Base-by-base conservation (phyloP, 92 coral and sea anemone species). In the Virgularia gustaviana region DNA sequence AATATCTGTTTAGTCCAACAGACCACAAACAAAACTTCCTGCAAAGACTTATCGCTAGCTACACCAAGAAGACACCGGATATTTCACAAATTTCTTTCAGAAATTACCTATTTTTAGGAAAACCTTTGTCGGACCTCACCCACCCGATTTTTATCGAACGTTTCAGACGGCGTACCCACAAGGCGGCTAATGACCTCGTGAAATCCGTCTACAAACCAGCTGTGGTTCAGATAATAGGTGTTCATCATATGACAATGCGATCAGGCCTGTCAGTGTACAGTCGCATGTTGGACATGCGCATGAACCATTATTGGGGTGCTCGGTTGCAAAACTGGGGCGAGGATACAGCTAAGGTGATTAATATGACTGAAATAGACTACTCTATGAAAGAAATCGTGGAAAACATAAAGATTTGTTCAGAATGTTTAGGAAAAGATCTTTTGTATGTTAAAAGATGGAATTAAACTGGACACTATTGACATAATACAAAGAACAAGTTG, bases 251-350 rank as follows among this genome's bases (percentile, higher is more conserved):
- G 38, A 72, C 37, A 24, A 34, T 82, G 24, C 7, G 34, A 2
- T 12, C 25, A 6, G 82, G 86, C 3, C 25, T 9, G 5, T 65
- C 79, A 36, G 53, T 9, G 32, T 78, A 83, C 24, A 70, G 79
- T 24, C 74, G 53, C 32, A 15, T 43, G 0, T 11, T 23, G 13
- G n/a, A 12, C 45, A 52, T 87, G 19, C 78, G 91, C 30, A n/a
- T 87, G 39, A 83, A 87, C 64, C 91, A 87, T 70, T 87, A 87
- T 77, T 87, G 91, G 91, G 91, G 91, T 23, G 88, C 88, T 4
- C 67, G 91, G 22, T 79, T 87, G 16, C 91, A 87, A 49, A 63
- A 83, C 62, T 87, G 91, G 91, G 91, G 91, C 3, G 91, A 87
- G 28, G 84, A 87, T 57, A 87, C 91, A 36, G 78, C 88, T 9